Evolutionary conservation across 2,888 invertebrate genomes (phyloP).

Genomic region (Leuctra nigra): DNA sequence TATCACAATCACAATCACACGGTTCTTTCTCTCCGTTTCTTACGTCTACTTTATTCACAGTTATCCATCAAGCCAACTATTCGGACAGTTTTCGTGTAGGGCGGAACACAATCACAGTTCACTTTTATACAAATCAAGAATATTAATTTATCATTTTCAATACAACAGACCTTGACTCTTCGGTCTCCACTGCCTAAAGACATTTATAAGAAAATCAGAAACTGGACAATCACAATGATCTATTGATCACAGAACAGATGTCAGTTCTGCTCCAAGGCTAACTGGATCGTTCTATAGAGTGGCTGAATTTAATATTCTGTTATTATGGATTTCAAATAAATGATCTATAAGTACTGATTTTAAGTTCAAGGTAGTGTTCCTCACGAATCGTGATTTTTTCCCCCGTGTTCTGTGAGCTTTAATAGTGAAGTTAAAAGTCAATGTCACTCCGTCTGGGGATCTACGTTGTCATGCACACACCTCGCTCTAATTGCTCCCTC

Average conservation of each 20-base stretch:
- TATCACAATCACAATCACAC: too few species aligned
- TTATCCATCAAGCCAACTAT: too few species aligned
- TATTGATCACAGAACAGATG: conserved; percentile 6
- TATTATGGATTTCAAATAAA: conserved; percentile 18
- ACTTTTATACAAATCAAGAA: not conserved
- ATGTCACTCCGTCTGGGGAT: too few species aligned
- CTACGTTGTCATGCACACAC: too few species aligned
- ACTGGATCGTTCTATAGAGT: not conserved
- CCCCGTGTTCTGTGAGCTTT: not conserved
- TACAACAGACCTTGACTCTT: not conserved
- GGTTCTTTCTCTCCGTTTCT: too few species aligned
- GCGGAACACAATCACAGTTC: too few species aligned
- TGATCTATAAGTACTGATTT: conserved; percentile 6
- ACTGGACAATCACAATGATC: not conserved
- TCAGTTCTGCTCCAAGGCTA: not conserved
- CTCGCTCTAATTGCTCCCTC: too few species aligned
- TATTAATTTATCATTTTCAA: not conserved
- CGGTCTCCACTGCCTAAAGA: not conserved
- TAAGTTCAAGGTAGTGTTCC: conserved; percentile 12
- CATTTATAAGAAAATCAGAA: not conserved
- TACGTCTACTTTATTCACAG: too few species aligned
- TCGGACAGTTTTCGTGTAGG: too few species aligned
- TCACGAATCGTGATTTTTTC: not conserved
- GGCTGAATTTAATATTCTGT: conserved; percentile 13
- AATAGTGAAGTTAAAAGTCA: too few species aligned